Evolutionary conservation across 2,797 vertebrate genomes (phyloP).

Genomic region (Pseudochromis fuscus): DNA sequence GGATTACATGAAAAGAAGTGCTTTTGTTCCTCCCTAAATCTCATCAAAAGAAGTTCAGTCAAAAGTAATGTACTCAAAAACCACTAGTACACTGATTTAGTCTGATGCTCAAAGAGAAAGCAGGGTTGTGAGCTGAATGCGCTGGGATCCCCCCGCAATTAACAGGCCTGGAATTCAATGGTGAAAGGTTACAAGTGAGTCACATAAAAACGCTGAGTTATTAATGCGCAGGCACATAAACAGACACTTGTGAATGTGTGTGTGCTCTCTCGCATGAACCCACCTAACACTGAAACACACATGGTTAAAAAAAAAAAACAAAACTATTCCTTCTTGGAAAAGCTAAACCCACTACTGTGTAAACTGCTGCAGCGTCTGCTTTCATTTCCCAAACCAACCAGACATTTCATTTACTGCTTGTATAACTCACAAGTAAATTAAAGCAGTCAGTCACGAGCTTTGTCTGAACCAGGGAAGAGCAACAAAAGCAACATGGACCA

Average conservation of each 20-base stretch:
- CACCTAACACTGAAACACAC: constrained; percentile 12
- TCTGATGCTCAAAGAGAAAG: constrained; percentile 3
- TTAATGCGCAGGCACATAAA: constrained; percentile 35
- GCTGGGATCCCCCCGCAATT: constrained; percentile 13
- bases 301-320: too few relatives aligned
- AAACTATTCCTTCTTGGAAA: constrained; percentile 51
- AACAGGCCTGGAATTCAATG: constrained; percentile 42
- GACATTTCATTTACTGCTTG: constrained; percentile 21
- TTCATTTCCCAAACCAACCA: constrained; percentile 39
- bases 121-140: background rate
- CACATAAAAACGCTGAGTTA: constrained; percentile 47
- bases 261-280: background rate
- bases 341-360: constrained; percentile 17
- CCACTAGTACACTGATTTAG: background rate
- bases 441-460: constrained; percentile 28
- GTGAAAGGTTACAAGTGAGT: constrained; percentile 70
- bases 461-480: background rate
- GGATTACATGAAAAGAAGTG: background rate
- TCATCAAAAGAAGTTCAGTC: constrained; percentile 1
- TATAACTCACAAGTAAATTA: constrained; percentile 9
- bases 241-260: constrained; percentile 12
- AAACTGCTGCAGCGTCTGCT: constrained; percentile 28
- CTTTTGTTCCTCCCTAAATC: constrained; percentile 9
- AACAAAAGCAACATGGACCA: constrained; percentile 20
- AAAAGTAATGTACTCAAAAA: background rate